Evolutionary conservation across 2,113 vertebrate genomes (phyloP), one percentile per base, ranked within the genome.

Genomic region (Ondatra zibethicus): DNA sequence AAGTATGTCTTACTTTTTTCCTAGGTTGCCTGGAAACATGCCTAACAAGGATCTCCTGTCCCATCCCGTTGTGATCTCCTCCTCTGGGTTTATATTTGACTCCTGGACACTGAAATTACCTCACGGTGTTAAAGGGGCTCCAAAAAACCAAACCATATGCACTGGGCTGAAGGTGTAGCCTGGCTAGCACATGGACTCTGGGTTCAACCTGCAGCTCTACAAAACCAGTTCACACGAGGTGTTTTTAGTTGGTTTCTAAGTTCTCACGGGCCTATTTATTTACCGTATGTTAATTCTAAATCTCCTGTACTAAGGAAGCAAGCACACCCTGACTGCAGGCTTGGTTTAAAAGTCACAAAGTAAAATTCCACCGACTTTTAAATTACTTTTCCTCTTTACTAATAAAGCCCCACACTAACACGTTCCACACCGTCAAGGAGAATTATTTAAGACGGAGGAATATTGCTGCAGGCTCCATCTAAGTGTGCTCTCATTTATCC

Each of bases 381-480:
- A 96, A 89, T 36, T 55, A 23, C 68, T 82, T 95, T 90, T 39
- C 23, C 33, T 87, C 91, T 95, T 97, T 76, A 50, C 47, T 88
- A 85, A 16, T 27, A n/a, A 85, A 92, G 68, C 70, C 73, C 91
- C 75, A 85, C 31, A 73, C 27, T 55, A 87, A 73, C 7, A 7
- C 29, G 45, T 73, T 78, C 52, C 78, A 92, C 27, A 89, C 89
- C 52, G 47, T 91, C 39, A 5, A 42, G 65, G 66, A 80, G 65
- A 94, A 58, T 55, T 58, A 63, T 73, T 82, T 73, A 61, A 92
- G 88, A n/a, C 3, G 75, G 36, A 96, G 17, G 50, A 88, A 72
- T 45, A 75, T 42, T 52, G 52, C 81, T 73, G 11, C n/a, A 29
- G n/a, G 63, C 52, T 33, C 8, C 39, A n/a, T 73, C 16, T 81